Evolutionary conservation across 2,888 invertebrate species (phyloP).

Genomic region (Mechanitis mazaeus): DNA sequence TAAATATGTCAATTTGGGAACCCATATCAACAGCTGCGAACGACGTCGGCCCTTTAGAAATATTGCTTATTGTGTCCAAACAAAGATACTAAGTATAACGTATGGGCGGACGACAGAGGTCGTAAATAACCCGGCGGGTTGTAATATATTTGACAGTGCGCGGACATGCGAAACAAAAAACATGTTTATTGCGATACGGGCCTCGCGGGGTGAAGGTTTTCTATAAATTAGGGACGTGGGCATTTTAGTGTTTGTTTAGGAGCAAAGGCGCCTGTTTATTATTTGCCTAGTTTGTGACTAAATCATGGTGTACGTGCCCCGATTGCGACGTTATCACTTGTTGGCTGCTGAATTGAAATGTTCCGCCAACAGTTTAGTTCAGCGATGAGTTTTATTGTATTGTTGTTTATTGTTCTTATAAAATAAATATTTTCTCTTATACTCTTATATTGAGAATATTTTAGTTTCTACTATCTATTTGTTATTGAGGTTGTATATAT

Average conservation of each 20-base stretch:
- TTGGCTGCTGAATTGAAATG: slow-evolving; percentile 33
- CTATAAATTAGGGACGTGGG: slow-evolving; percentile 59
- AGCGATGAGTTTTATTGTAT: slow-evolving; percentile 17
- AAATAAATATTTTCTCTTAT: slow-evolving; percentile 4
- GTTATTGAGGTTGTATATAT: neutral
- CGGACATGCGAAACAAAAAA: slow-evolving; percentile 77
- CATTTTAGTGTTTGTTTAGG: slow-evolving; percentile 61
- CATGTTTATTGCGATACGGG: slow-evolving; percentile 72
- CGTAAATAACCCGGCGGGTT: slow-evolving; percentile 75
- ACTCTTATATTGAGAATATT: neutral
- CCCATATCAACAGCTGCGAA: slow-evolving; percentile 77
- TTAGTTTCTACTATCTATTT: neutral
- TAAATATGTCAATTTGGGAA: slow-evolving; percentile 77
- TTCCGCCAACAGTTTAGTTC: slow-evolving; percentile 28
- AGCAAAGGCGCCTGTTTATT: slow-evolving; percentile 33
- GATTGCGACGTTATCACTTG: slow-evolving; percentile 36
- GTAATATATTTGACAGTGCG: slow-evolving; percentile 77
- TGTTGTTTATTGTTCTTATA: slow-evolving; percentile 12
- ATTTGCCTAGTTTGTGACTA: slow-evolving; percentile 30
- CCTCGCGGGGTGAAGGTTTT: slow-evolving; percentile 45
- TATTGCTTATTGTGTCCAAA: slow-evolving; percentile 78
- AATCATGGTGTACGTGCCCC: slow-evolving; percentile 33
- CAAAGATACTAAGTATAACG: slow-evolving; percentile 78
- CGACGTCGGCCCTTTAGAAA: slow-evolving; percentile 75
- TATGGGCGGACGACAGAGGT: slow-evolving; percentile 75